Conservation (phyloP, 2,797 vertebrate species). For the Schizopygopsis pylzovi region DNA sequence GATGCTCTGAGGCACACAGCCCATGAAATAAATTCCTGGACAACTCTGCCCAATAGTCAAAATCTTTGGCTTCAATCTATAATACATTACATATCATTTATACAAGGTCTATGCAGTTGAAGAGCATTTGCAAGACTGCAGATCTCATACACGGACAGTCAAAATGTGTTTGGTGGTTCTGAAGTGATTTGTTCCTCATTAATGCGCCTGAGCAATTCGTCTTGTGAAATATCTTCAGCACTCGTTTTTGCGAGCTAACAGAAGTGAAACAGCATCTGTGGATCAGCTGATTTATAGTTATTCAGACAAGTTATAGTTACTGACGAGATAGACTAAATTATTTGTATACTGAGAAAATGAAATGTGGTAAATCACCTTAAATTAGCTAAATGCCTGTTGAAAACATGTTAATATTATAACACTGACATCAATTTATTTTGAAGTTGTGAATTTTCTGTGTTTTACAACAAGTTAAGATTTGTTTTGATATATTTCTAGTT, state of each 20-base stretch:
- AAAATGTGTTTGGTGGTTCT: background rate
- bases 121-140: background rate
- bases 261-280: background rate
- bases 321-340: too few relatives aligned
- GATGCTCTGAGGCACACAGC: background rate
- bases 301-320: background rate
- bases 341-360: too few relatives aligned
- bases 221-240: background rate
- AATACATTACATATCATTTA: background rate
- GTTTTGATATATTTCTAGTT: background rate
- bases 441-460: background rate
- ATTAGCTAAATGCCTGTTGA: background rate
- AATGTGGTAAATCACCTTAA: background rate
- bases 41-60: background rate
- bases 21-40: background rate
- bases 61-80: background rate
- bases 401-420: background rate
- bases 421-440: background rate
- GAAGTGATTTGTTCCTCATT: background rate
- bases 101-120: background rate
- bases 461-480: background rate
- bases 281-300: background rate
- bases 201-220: background rate
- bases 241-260: background rate
- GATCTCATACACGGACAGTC: background rate